Evolutionary conservation across 2,113 vertebrate species (phyloP).

Genomic region (Limanda limanda): DNA sequence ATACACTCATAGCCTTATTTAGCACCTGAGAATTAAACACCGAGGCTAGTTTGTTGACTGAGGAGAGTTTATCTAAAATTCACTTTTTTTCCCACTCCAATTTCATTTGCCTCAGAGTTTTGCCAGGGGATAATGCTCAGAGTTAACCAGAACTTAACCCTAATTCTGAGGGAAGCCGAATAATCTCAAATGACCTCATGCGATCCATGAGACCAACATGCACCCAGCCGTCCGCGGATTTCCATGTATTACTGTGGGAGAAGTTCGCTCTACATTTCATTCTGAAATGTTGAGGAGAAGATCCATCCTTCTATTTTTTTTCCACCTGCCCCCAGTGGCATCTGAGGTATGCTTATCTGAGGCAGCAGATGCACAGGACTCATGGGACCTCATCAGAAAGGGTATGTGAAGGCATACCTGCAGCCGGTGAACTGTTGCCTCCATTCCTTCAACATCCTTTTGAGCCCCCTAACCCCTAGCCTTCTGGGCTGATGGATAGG

Average conservation of each 20-base stretch:
- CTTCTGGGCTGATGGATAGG: constrained; percentile 64
- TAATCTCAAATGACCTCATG: constrained; percentile 47
- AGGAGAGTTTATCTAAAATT: constrained; percentile 41
- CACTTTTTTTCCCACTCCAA: constrained; percentile 12
- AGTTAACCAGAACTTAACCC: constrained; percentile 8
- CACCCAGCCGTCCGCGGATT: constrained; percentile 56
- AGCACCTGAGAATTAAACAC: constrained; percentile 48
- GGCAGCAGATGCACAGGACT: constrained; percentile 80
- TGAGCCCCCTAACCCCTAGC: constrained; percentile 62
- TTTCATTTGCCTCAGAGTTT: constrained; percentile 32
- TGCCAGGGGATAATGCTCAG: constrained; percentile 7
- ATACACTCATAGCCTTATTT: constrained; percentile 24
- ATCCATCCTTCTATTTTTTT: constrained; percentile 51
- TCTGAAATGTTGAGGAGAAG: constrained; percentile 57
- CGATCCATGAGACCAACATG: constrained; percentile 17
- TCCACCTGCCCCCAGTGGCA: constrained; percentile 64
- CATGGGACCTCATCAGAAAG: constrained; percentile 82
- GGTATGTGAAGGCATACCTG: constrained; percentile 75
- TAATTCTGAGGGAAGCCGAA: constrained; percentile 36
- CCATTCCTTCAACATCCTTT: constrained; percentile 55
- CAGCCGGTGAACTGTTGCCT: constrained; percentile 75
- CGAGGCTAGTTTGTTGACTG: constrained; percentile 37
- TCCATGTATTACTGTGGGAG: constrained; percentile 67
- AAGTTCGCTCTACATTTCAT: constrained; percentile 58
- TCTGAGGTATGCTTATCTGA: constrained; percentile 81